Base-by-base conservation (phyloP, 2,888 invertebrate species). In the Papilio demoleus region DNA sequence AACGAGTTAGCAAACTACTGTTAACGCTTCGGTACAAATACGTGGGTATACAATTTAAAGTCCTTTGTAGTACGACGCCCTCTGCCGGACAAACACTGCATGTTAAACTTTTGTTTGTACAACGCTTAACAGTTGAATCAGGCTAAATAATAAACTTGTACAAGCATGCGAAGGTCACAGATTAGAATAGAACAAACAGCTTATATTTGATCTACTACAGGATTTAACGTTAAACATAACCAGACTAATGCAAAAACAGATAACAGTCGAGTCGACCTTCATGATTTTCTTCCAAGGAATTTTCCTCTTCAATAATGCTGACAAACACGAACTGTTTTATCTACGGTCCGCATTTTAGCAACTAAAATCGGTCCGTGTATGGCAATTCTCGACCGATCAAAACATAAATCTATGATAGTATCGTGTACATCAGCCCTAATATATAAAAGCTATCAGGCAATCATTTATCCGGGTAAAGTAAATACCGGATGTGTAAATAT, bases 121-220 rank as follows among this genome's bases (percentile, higher is more conserved):
- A n/a, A n/a, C 5, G 53, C 53, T 14, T 27, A 27, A 22, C 24
- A 53, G 53, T 50, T 50, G 50, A 53, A 53, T 27, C 14, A 53
- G 53, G 14, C n/a, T 53, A 27, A 53, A 53, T 27, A 47, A 22
- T 19, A 50, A 50, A 50, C 24, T 27, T 27, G 14, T 27, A 53
- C 27, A 9, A 27, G 53, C 14, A 11, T 53, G n/a, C 14, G 24
- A 53, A 53, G 53, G 27, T 53, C 53, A 53, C 27, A 53, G 53
- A 53, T 53, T 53, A 53, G n/a, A 53, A 22, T 27, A 27, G n/a
- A n/a, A 53, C 14, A 53, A 53, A 53, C n/a, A 53, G 53, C n/a
- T 53, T 53, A 53, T n/a, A 27, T 24, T 53, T 24, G 47, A 5
- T 2, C 5, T 53, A 53, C 53, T 53, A n/a, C 27, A 27, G 27